A percentile compares a stretch with the other conserved stretches of the same genome.
phyloP scores from a whole-genome alignment of 53 echinoderm and acorn worm species.

The Zoroaster sp. region DNA sequence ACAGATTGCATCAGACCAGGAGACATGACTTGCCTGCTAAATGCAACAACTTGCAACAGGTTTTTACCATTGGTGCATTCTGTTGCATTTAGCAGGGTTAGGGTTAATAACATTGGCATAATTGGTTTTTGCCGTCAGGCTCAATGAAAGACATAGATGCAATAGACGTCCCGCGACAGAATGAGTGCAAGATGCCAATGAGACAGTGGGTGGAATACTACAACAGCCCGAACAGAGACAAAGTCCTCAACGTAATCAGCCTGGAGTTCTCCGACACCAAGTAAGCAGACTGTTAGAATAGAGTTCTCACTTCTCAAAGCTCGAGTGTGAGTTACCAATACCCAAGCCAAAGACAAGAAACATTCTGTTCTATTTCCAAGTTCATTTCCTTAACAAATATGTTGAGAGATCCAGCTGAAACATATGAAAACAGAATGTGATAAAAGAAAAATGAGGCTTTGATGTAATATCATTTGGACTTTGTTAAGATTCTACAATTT shows the following conservation, averaged over 20 bases:
- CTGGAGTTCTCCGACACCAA: constrained; percentile 93
- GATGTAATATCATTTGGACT: too few species aligned
- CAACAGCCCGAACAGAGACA: constrained; percentile 91
- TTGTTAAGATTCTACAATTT: too few species aligned
- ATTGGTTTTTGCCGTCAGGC: constrained; percentile 46
- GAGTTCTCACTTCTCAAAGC: too few species aligned
- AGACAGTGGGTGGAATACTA: constrained; percentile 96
- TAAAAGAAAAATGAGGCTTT: too few species aligned
- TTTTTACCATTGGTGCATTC: too few species aligned
- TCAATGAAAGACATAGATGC: constrained; percentile 85
- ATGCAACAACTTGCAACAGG: too few species aligned
- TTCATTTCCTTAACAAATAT: neutral
- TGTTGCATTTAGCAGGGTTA: too few species aligned
- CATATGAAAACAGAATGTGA: too few species aligned
- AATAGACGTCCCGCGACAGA: constrained; percentile 89
- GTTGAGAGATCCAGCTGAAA: neutral
- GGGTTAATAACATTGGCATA: neutral
- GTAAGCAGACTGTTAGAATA: constrained; percentile 53
- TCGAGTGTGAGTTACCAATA: too few species aligned
- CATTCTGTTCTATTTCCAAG: neutral
- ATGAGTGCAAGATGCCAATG: constrained; percentile 96
- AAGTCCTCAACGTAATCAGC: constrained; percentile 96
- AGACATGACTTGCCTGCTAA: too few species aligned
- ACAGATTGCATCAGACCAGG: too few species aligned
- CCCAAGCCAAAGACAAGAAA: too few species aligned